Evolutionary conservation across 2,888 invertebrate genomes (phyloP).

Genomic region (Spilarctia lutea): DNA sequence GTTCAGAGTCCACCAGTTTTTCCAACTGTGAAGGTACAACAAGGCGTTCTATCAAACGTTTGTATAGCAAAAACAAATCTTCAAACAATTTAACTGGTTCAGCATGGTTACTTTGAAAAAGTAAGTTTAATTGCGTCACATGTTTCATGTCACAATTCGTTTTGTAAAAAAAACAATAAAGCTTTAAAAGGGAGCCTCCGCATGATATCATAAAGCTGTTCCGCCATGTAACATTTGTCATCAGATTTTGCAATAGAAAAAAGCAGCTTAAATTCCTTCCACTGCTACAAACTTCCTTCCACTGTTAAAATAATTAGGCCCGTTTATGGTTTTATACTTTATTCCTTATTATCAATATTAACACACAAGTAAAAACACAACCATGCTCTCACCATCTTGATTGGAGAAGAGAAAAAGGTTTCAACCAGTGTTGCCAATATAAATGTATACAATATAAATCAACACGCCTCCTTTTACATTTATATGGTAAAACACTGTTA

Average conservation of each 20-base stretch:
- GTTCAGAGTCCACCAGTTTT: constrained; percentile 42
- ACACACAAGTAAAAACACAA: too few species aligned
- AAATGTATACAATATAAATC: too few species aligned
- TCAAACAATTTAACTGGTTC: constrained; percentile 42
- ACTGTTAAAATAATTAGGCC: too few species aligned
- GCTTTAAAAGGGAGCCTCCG: constrained; percentile 33
- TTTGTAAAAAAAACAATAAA: constrained; percentile 44
- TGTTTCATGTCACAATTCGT: constrained; percentile 47
- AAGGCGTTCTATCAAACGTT: constrained; percentile 41
- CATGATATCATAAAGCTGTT: constrained; percentile 48
- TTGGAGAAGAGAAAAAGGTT: too few species aligned
- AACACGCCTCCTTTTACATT: too few species aligned
- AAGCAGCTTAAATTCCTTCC: constrained; percentile 53
- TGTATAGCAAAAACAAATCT: constrained; percentile 44
- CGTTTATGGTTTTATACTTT: too few species aligned
- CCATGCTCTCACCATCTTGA: too few species aligned
- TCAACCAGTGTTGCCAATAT: too few species aligned
- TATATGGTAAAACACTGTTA: too few species aligned
- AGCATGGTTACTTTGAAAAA: constrained; percentile 50
- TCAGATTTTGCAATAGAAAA: constrained; percentile 46
- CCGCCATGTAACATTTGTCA: constrained; percentile 49
- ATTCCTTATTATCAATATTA: too few species aligned
- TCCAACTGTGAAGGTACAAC: constrained; percentile 48
- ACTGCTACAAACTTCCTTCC: constrained; percentile 54
- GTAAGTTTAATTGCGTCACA: constrained; percentile 38